Evolutionary conservation across 2,888 invertebrate genomes (phyloP).

Genomic region (Erannis defoliaria): DNA sequence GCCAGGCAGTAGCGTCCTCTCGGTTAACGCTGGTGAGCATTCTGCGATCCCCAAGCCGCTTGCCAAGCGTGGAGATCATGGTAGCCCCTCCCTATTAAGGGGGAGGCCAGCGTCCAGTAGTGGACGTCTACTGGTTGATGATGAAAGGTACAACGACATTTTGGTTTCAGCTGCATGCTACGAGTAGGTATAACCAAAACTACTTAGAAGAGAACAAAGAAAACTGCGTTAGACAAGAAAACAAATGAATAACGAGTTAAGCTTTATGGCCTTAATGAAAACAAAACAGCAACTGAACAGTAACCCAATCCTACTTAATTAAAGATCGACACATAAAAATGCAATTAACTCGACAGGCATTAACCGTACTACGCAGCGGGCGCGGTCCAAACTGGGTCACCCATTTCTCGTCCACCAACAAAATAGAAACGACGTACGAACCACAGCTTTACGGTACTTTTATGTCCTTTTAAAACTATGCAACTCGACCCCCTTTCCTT

Average conservation of each 20-base stretch:
- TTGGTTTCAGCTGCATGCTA: too few species aligned
- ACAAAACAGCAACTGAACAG: conserved; percentile 18
- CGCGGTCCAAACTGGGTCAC: conserved; percentile 81
- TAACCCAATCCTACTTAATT: conserved; percentile 45
- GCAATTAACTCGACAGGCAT: conserved; percentile 71
- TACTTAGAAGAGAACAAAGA: background rate
- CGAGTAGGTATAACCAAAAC: too few species aligned
- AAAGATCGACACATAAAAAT: conserved; percentile 58
- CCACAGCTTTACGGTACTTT: conserved; percentile 58
- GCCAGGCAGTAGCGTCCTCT: too few species aligned
- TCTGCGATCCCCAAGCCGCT: too few species aligned
- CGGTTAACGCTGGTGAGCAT: too few species aligned
- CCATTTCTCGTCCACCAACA: conserved; percentile 70
- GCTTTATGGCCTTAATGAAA: conserved; percentile 7
- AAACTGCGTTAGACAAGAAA: background rate
- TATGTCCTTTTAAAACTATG: conserved; percentile 67
- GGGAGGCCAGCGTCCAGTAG: too few species aligned
- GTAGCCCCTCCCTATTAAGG: too few species aligned
- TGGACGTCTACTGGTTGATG: too few species aligned
- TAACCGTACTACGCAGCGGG: conserved; percentile 66
- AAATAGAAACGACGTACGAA: conserved; percentile 64
- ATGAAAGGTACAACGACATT: too few species aligned
- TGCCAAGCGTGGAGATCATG: too few species aligned
- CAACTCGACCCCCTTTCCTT: conserved; percentile 64
- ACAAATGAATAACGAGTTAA: background rate